Percentiles rank a stretch among this genome's conserved stretches.
Evolutionary conservation across 2,888 invertebrate species (phyloP).

Genomic region (Abscondita cerata): DNA sequence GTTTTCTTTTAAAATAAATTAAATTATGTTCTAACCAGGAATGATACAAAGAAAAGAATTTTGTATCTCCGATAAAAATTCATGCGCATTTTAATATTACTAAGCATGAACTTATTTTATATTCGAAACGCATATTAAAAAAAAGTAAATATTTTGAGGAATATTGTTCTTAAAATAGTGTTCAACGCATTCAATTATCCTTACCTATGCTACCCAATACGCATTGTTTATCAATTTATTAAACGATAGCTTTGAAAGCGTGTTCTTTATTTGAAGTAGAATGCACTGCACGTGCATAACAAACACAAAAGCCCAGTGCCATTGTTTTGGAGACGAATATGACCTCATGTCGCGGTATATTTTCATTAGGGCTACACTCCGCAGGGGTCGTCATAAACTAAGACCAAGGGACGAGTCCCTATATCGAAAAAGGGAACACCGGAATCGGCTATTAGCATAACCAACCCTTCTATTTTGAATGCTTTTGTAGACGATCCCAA

Average conservation of each 20-base stretch:
- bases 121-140: no score
- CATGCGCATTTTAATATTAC: no score
- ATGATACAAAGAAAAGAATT: no score
- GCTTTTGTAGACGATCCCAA: slow-evolving; percentile 28
- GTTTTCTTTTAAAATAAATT: no score
- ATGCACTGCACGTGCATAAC: slow-evolving; percentile 18
- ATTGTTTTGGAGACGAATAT: slow-evolving; percentile 26
- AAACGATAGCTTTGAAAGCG: no score
- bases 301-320: slow-evolving; percentile 20
- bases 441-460: slow-evolving; percentile 33
- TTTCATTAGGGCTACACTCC: slow-evolving; percentile 38
- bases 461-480: slow-evolving; percentile 32
- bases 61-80: no score
- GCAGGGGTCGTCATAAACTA: slow-evolving; percentile 37
- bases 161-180: no score
- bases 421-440: slow-evolving; percentile 19
- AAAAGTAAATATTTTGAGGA: no score
- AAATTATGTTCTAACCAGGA: no score
- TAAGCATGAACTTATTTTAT: no score
- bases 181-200: no score
- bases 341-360: slow-evolving; percentile 39
- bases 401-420: slow-evolving; percentile 34
- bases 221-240: slow-evolving; percentile 5
- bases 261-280: slow-evolving; percentile 21
- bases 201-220: no score